phyloP scores from a whole-genome alignment of 2,797 vertebrate species.

The Rhyacichthys aspro region DNA sequence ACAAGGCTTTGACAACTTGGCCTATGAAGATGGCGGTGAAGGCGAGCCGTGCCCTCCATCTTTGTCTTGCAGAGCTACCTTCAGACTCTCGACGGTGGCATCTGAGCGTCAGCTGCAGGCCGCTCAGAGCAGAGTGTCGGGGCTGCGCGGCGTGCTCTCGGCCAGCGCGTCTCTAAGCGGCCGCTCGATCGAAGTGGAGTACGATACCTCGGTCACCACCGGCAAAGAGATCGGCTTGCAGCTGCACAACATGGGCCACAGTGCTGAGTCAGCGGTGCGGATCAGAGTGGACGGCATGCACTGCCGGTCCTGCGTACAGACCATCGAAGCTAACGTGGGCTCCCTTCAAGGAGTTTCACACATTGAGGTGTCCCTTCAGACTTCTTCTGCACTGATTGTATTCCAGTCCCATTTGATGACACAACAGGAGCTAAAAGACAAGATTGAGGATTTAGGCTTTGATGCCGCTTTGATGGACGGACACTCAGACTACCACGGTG shows the following conservation, averaged over 20 bases:
- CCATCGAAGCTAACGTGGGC: slow-evolving; percentile 84
- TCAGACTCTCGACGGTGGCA: slow-evolving; percentile 79
- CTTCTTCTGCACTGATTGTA: slow-evolving; percentile 76
- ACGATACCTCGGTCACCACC: slow-evolving; percentile 64
- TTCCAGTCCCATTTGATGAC: slow-evolving; percentile 81
- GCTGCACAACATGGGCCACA: slow-evolving; percentile 82
- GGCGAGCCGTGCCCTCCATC: slow-evolving; percentile 46
- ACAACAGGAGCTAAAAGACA: slow-evolving; percentile 81
- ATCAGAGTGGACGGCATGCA: slow-evolving; percentile 90
- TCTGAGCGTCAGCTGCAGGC: slow-evolving; percentile 73
- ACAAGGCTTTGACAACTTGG: slow-evolving; percentile 86
- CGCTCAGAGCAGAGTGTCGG: slow-evolving; percentile 73
- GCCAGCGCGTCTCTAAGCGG: slow-evolving; percentile 72
- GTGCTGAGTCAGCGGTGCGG: slow-evolving; percentile 71
- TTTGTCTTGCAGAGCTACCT: slow-evolving; percentile 46
- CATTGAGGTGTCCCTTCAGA: slow-evolving; percentile 84
- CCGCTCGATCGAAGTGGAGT: slow-evolving; percentile 73
- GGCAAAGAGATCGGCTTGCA: slow-evolving; percentile 80
- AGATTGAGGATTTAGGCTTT: slow-evolving; percentile 86
- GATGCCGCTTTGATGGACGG: slow-evolving; percentile 74
- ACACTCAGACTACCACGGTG: too few relatives aligned
- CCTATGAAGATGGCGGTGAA: slow-evolving; percentile 80
- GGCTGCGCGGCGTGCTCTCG: slow-evolving; percentile 76
- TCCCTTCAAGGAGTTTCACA: slow-evolving; percentile 83
- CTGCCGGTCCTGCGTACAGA: slow-evolving; percentile 87